A percentile compares a stretch with the other conserved stretches of the same genome.
phyloP scores from a whole-genome alignment of 2,888 invertebrate genomes.

The Hartigia nigra region DNA sequence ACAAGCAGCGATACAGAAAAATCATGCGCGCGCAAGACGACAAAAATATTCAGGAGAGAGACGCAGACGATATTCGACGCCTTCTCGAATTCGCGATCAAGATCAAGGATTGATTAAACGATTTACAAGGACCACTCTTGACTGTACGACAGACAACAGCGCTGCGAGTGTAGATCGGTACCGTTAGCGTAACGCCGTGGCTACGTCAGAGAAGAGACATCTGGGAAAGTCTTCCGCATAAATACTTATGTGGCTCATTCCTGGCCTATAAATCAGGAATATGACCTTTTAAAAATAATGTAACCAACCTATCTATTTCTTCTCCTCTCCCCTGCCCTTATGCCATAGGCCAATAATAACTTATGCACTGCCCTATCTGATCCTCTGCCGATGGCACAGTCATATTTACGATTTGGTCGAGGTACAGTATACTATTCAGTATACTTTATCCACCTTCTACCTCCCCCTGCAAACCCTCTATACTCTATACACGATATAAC shows the following conservation, averaged over 20 bases:
- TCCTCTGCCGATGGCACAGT: slow-evolving; percentile 39
- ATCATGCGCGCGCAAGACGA: not conserved
- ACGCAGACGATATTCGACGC: not conserved
- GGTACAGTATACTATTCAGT: slow-evolving; percentile 45
- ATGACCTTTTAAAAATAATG: slow-evolving; percentile 44
- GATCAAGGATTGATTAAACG: slow-evolving; percentile 47
- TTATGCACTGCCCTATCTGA: slow-evolving; percentile 49
- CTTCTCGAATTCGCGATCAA: slow-evolving; percentile 21
- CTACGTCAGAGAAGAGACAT: slow-evolving; percentile 31
- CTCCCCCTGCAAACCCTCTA: not conserved
- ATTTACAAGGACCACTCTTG: slow-evolving; percentile 40
- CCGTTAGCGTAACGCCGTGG: slow-evolving; percentile 41
- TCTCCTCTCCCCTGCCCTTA: slow-evolving; percentile 32
- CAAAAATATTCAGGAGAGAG: not conserved
- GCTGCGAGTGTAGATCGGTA: slow-evolving; percentile 28
- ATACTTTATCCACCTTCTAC: not conserved
- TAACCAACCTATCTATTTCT: slow-evolving; percentile 20
- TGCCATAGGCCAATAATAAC: slow-evolving; percentile 46
- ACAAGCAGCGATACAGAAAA: not conserved
- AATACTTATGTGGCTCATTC: slow-evolving; percentile 38
- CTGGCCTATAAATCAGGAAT: slow-evolving; percentile 54
- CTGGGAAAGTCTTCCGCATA: slow-evolving; percentile 27
- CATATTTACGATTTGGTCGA: slow-evolving; percentile 56
- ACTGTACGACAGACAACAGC: slow-evolving; percentile 17
- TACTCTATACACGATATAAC: not conserved